Percentiles rank a stretch among this genome's conserved stretches.
Conservation (phyloP, 2,888 invertebrate genomes). For the Omphaloscelis lunosa region DNA sequence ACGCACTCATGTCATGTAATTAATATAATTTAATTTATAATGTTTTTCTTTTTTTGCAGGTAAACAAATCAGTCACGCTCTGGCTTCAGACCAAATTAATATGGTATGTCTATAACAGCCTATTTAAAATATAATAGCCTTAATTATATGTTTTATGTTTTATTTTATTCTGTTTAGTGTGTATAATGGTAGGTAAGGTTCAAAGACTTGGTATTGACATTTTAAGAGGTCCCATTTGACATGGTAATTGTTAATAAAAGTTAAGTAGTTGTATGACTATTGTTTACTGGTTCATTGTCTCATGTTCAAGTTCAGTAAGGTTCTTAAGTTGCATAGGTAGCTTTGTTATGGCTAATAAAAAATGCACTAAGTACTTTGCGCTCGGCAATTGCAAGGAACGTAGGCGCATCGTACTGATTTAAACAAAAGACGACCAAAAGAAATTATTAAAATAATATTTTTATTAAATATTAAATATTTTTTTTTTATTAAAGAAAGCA, state of each 20-base stretch:
- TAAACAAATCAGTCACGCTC: conserved; percentile 18
- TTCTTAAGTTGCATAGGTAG: neutral
- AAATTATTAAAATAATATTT: no score
- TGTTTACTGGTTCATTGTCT: neutral
- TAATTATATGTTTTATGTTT: neutral
- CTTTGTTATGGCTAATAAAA: conserved; percentile 4
- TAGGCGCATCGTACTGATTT: neutral
- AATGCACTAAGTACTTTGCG: neutral
- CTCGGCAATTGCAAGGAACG: conserved; percentile 1
- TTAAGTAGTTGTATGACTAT: no score
- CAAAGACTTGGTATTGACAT: neutral
- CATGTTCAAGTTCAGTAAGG: neutral
- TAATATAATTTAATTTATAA: conserved; percentile 9
- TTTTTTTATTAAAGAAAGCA: no score
- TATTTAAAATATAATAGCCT: neutral
- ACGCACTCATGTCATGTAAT: neutral
- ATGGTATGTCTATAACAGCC: conserved; percentile 28
- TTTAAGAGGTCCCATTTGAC: neutral
- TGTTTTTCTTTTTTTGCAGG: conserved; percentile 42
- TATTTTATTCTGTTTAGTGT: neutral
- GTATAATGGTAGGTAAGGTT: neutral
- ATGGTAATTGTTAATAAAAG: neutral
- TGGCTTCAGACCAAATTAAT: neutral
- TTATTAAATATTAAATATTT: no score
- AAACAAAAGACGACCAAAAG: neutral